Evolutionary conservation across 2,888 invertebrate species (phyloP).

Genomic region (Lysandra coridon): DNA sequence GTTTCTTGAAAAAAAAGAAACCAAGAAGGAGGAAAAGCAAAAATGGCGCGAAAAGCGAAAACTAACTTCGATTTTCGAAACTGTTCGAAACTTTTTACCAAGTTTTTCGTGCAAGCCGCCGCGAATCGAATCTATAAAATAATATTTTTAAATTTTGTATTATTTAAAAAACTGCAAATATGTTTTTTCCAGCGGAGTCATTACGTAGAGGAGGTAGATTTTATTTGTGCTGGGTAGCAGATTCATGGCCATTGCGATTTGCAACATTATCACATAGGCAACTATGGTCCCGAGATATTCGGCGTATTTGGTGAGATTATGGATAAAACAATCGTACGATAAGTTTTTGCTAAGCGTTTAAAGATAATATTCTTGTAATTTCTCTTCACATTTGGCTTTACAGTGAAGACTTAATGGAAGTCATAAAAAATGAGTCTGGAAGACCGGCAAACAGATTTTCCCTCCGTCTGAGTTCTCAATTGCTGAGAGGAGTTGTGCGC

Average conservation of each 20-base stretch:
- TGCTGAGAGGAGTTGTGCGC: constrained; percentile 64
- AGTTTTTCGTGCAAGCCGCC: neutral
- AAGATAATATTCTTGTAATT: neutral
- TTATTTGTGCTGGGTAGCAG: constrained; percentile 72
- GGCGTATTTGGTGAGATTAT: constrained; percentile 59
- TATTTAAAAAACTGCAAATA: constrained; percentile 42
- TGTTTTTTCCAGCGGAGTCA: constrained; percentile 70
- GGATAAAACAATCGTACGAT: neutral
- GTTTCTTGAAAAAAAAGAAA: too few relatives aligned
- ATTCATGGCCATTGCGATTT: constrained; percentile 71
- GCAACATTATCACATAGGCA: constrained; percentile 62
- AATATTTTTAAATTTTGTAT: neutral
- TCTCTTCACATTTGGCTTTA: constrained; percentile 40
- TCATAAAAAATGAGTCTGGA: constrained; percentile 66
- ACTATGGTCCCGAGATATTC: constrained; percentile 67
- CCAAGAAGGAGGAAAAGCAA: neutral
- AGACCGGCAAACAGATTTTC: constrained; percentile 64
- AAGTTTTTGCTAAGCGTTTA: neutral
- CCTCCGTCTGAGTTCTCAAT: constrained; percentile 66
- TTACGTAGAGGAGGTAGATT: constrained; percentile 68
- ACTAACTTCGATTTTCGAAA: neutral
- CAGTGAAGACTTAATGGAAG: constrained; percentile 64
- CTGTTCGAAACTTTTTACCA: too few relatives aligned
- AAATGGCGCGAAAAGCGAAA: neutral
- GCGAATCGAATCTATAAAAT: neutral